Conservation (phyloP, 2,888 invertebrate species). For the Aricia artaxerxes region DNA sequence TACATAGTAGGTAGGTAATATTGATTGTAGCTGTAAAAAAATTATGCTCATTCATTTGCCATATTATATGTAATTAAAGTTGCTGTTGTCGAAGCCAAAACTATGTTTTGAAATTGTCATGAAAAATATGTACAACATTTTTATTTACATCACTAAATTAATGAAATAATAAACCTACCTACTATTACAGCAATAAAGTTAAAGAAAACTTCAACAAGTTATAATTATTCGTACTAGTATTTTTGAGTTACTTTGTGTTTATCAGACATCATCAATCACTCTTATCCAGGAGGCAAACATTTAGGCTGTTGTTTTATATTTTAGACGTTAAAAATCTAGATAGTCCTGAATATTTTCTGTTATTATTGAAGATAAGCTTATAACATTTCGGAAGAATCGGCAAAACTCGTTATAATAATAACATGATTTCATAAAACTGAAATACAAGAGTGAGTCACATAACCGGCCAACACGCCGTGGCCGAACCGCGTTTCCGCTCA, state of each 20-base stretch:
- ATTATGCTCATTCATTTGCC: too few relatives aligned
- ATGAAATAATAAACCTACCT: not conserved
- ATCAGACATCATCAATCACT: constrained; percentile 28
- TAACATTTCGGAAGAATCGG: constrained; percentile 42
- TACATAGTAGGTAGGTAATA: not conserved
- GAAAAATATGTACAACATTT: not conserved
- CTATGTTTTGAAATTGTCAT: not conserved
- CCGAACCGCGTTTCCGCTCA: constrained; percentile 54
- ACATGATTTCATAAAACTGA: constrained; percentile 57
- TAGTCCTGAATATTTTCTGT: not conserved
- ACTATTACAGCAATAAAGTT: not conserved
- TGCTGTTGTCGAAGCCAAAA: not conserved
- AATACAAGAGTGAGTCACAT: constrained; percentile 58
- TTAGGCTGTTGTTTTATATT: constrained; percentile 12
- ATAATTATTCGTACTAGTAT: not conserved
- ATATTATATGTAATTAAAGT: not conserved
- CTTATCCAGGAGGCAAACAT: constrained; percentile 25
- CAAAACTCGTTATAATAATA: constrained; percentile 13
- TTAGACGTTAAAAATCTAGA: not conserved
- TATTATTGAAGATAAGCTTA: not conserved
- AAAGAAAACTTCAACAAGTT: not conserved
- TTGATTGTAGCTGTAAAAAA: too few relatives aligned
- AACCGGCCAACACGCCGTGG: constrained; percentile 44
- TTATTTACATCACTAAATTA: not conserved
- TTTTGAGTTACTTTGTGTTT: not conserved